phyloP scores from a whole-genome alignment of 2,888 invertebrate genomes.

The Ommatoiulus sabulosus region DNA sequence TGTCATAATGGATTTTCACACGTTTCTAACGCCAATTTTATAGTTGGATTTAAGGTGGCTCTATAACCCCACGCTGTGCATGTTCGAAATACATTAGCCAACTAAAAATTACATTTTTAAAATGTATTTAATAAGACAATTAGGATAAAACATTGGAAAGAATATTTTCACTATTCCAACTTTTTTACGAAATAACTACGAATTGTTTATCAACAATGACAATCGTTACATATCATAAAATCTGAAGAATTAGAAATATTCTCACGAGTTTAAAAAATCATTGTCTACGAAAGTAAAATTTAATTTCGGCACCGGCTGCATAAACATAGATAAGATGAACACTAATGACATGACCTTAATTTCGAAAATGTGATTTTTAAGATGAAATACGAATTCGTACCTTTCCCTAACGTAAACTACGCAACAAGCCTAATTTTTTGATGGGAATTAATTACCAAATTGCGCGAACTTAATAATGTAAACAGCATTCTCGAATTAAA shows the following conservation, averaged over 20 bases:
- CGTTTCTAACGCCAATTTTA: no score
- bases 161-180: no score
- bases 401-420: neutral
- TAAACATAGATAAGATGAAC: neutral
- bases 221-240: neutral
- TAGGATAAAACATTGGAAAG: no score
- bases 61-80: no score
- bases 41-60: no score
- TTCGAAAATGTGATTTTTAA: neutral
- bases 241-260: neutral
- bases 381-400: neutral
- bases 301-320: neutral
- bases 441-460: neutral
- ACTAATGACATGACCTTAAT: conserved; percentile 25
- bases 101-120: no score
- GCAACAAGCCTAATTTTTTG: neutral
- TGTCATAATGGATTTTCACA: no score
- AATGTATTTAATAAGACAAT: no score
- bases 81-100: no score
- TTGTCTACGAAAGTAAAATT: neutral
- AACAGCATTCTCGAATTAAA: neutral
- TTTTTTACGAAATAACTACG: no score
- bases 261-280: neutral
- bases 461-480: neutral
- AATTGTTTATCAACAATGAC: neutral